Evolutionary conservation across 2,888 invertebrate genomes (phyloP).

Genomic region (Tetrapedia diversipes): DNA sequence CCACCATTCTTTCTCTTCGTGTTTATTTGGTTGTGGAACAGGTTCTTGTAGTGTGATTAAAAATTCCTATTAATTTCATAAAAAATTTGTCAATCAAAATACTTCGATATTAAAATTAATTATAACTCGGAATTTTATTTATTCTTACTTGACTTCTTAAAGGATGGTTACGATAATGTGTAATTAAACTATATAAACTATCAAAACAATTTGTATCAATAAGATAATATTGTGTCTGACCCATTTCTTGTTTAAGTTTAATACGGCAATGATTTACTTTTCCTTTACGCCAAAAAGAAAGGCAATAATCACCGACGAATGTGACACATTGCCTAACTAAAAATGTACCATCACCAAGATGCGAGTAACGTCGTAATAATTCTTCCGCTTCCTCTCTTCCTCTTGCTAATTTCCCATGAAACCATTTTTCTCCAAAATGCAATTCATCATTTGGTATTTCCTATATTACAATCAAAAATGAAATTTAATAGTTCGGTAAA

Average conservation of each 20-base stretch:
- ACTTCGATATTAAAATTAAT: background rate
- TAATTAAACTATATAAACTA: constrained; percentile 95
- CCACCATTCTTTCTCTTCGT: constrained; percentile 97
- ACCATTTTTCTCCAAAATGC: constrained; percentile 97
- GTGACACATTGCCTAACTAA: constrained; percentile 97
- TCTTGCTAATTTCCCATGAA: constrained; percentile 93
- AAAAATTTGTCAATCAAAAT: constrained; percentile 1
- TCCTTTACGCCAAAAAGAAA: constrained; percentile 96
- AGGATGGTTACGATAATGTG: constrained; percentile 93
- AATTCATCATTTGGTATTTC: constrained; percentile 93
- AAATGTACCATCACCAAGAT: constrained; percentile 95
- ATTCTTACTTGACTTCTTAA: constrained; percentile 89
- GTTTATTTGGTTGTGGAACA: constrained; percentile 97
- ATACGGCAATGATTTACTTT: constrained; percentile 97
- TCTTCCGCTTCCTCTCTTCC: constrained; percentile 89
- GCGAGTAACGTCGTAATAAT: constrained; percentile 89
- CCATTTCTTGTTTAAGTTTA: constrained; percentile 93
- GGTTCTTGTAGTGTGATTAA: constrained; percentile 94
- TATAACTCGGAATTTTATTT: constrained; percentile 8
- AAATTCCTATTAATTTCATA: constrained; percentile 87
- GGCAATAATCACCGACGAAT: constrained; percentile 97
- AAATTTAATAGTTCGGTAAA: background rate
- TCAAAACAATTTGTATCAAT: constrained; percentile 95
- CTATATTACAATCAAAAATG: constrained; percentile 77
- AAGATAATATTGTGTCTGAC: constrained; percentile 94